Conservation (phyloP, 2,113 vertebrate species). For the Leptobrachium leishanense region DNA sequence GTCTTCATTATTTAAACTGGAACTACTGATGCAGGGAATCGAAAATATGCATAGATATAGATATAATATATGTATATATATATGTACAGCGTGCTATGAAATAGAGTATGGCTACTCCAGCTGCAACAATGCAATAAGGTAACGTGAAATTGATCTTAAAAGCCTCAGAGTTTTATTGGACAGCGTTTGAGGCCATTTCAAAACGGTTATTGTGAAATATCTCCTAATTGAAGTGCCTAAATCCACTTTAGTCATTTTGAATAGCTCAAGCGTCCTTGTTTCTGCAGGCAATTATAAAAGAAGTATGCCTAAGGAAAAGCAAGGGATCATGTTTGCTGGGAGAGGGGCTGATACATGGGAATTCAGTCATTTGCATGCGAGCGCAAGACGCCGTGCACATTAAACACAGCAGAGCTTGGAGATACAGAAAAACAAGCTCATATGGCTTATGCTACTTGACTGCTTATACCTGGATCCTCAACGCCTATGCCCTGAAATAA, state of each 20-base stretch:
- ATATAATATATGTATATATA: neutral
- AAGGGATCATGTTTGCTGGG: neutral
- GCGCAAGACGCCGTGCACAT: neutral
- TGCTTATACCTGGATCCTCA: too few relatives aligned
- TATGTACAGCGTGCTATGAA: conserved; percentile 70
- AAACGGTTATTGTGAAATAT: conserved; percentile 76
- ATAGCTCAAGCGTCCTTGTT: conserved; percentile 63
- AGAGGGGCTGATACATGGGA: neutral
- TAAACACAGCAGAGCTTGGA: too few relatives aligned
- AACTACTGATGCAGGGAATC: conserved; percentile 61
- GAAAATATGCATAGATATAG: neutral
- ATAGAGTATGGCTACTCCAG: conserved; percentile 79
- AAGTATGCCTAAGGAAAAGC: neutral
- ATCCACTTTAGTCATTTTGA: conserved; percentile 77
- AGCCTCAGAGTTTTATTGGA: conserved; percentile 79
- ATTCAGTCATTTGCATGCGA: conserved; percentile 2
- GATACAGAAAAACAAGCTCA: too few relatives aligned
- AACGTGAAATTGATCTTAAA: conserved; percentile 87
- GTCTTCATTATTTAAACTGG: conserved; percentile 67
- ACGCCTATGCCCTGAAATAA: too few relatives aligned
- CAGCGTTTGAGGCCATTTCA: conserved; percentile 68
- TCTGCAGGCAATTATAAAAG: conserved; percentile 38
- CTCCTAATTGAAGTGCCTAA: conserved; percentile 80
- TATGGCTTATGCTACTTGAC: too few relatives aligned
- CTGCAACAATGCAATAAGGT: conserved; percentile 72